Evolutionary conservation across 2,113 vertebrate species (phyloP), one percentile per base, ranked within the genome.

Genomic region (Octodon degus): DNA sequence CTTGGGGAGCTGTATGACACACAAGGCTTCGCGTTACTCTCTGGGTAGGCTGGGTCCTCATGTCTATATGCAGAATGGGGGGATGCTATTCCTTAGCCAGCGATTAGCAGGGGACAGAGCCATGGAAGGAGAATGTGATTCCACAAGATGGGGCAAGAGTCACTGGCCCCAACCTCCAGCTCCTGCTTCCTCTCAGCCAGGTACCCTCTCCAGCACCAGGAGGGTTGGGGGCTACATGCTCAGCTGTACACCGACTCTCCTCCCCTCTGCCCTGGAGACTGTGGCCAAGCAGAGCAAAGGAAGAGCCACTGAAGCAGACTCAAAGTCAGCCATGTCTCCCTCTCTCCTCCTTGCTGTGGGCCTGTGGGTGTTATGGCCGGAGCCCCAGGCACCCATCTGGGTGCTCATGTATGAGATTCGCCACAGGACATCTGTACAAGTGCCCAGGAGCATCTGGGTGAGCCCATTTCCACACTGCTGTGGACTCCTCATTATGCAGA

Each of bases 281-380:
- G 1, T 5, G 53, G 84, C 8, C 30, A 19, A 1, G 7, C 20
- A 17, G 37, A 84, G 4, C 20, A 47, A 20, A 10, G 24, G 40
- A 4, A 16, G 7, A 1, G 17, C 7, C 37, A 3, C 65, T 11
- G 11, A 32, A 30, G 16, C 47, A 13, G 13, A 40, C 37, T 16
- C 14, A 7, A 20, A 53, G 5, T 34, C 62, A 37, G n/a, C 70
- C 55, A 19, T 53, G 47, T 47, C 47, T 3, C 0, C 24, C 7
- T 2, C 7, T 1, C 1, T n/a, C 14, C 8, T 50, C 14, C 40
- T 14, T 67, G 43, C 60, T 11, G 8, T 0, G 4, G 37, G 62
- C 34, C 65, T 24, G 9, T 9, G 14, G n/a, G 14, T 7, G 0
- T 32, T 2, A 8, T 24, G 77, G 53, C 32, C 0, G 0, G 25